These are phyloP conservation scores for Oithona nana DNA, from an alignment of 2,888 invertebrate genomes.

Conservation along the genomic window DNA sequence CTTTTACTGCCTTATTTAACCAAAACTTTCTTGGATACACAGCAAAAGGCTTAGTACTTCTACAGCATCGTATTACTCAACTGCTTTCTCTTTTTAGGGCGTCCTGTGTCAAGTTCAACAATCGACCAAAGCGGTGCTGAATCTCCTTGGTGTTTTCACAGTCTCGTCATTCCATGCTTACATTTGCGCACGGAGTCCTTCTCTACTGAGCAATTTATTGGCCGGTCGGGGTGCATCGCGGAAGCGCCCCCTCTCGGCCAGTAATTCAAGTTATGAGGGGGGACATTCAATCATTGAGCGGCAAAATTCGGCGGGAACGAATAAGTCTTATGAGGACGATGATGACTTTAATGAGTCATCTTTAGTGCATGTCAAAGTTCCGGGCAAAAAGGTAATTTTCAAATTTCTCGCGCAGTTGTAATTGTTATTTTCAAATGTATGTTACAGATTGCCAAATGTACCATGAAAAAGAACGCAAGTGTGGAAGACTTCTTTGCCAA, in stretches of 20 bases:
- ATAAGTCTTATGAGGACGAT: not conserved
- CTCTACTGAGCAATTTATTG: constrained; percentile 69
- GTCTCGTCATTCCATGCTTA: constrained; percentile 95
- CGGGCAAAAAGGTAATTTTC: not conserved
- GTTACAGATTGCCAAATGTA: constrained; percentile 49
- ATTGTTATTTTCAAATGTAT: not conserved
- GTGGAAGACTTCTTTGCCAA: constrained; percentile 85
- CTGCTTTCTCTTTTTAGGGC: no score
- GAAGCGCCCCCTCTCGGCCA: not conserved
- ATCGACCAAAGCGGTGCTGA: constrained; percentile 78
- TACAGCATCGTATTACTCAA: constrained; percentile 26
- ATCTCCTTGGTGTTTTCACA: constrained; percentile 88
- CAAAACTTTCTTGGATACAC: not conserved
- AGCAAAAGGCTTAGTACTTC: not conserved
- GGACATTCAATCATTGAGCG: not conserved
- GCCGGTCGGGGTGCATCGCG: constrained; percentile 68
- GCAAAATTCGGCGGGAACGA: not conserved
- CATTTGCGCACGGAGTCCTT: constrained; percentile 87
- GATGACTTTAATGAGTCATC: not conserved
- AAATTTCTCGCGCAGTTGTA: not conserved
- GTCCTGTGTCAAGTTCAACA: constrained; percentile 84
- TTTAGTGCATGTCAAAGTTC: not conserved
- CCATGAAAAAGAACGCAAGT: constrained; percentile 55
- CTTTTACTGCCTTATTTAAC: no score
- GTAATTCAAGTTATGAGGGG: not conserved